Percentiles rank a stretch among this genome's conserved stretches.
These are phyloP conservation scores for Ambastaia sidthimunki DNA, from an alignment of 2,797 vertebrate species.

Conservation along the genomic window DNA sequence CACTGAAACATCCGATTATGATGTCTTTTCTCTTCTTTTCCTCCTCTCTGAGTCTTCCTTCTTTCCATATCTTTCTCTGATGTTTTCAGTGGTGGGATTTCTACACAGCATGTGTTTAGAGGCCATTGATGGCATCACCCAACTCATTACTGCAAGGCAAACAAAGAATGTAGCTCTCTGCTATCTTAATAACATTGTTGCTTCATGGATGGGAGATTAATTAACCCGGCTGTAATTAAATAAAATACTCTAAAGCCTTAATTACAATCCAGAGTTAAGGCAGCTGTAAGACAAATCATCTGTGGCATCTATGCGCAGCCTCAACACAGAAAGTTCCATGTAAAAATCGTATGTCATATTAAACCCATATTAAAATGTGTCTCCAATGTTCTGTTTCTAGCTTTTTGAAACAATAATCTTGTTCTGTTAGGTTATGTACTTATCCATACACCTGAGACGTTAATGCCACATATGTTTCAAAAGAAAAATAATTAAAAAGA, in stretches of 20 bases:
- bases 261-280: constrained; percentile 36
- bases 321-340: constrained; percentile 23
- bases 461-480: too few species aligned
- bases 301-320: neutral
- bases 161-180: constrained; percentile 69
- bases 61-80: constrained; percentile 70
- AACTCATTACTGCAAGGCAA: constrained; percentile 74
- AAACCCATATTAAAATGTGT: constrained; percentile 6
- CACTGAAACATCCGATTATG: constrained; percentile 63
- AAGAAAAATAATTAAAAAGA: too few species aligned
- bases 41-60: constrained; percentile 62
- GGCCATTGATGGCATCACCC: constrained; percentile 67
- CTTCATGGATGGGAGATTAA: constrained; percentile 61
- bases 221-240: constrained; percentile 60
- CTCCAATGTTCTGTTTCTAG: neutral
- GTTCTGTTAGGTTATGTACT: too few species aligned
- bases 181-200: constrained; percentile 65
- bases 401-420: too few species aligned
- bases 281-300: neutral
- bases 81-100: constrained; percentile 58
- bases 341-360: neutral
- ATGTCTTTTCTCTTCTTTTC: constrained; percentile 68
- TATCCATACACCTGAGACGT: too few species aligned
- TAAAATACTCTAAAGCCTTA: constrained; percentile 53
- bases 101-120: constrained; percentile 51